Percentiles rank a stretch among this genome's conserved stretches.
Conservation (phyloP, 2,113 vertebrate species). For the Oplegnathus fasciatus region DNA sequence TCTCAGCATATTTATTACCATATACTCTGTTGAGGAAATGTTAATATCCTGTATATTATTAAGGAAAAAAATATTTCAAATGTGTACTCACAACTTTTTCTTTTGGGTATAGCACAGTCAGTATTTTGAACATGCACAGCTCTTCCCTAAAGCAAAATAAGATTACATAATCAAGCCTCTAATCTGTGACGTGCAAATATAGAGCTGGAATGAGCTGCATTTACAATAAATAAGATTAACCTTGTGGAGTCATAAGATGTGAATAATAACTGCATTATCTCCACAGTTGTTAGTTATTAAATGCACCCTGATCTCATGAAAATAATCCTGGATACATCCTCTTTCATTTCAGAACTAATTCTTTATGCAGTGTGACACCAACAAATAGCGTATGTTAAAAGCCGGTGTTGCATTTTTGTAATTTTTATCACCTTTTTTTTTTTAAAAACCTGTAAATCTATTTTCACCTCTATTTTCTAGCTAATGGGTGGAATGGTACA, state of each 20-base stretch:
- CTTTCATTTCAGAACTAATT: slow-evolving; percentile 38
- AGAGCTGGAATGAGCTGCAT: slow-evolving; percentile 35
- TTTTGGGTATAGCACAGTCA: slow-evolving; percentile 25
- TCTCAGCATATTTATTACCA: not conserved
- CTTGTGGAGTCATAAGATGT: slow-evolving; percentile 29
- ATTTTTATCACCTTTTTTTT: slow-evolving; percentile 25
- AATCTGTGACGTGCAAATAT: slow-evolving; percentile 55
- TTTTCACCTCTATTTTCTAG: slow-evolving; percentile 13
- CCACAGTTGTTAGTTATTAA: slow-evolving; percentile 36
- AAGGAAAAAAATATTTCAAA: not conserved
- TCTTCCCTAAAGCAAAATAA: slow-evolving; percentile 35
- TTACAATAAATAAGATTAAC: slow-evolving; percentile 49
- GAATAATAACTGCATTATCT: slow-evolving; percentile 37
- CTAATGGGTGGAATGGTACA: not conserved
- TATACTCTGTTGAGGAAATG: not conserved
- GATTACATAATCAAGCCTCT: slow-evolving; percentile 39
- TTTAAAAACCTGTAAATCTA: not conserved
- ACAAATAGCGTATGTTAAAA: slow-evolving; percentile 32
- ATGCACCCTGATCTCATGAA: slow-evolving; percentile 24
- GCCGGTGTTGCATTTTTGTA: slow-evolving; percentile 9
- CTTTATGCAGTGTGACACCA: slow-evolving; percentile 15
- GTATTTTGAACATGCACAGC: slow-evolving; percentile 26
- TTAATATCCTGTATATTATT: not conserved
- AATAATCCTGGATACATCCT: slow-evolving; percentile 25
- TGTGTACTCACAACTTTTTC: not conserved